Conservation (phyloP, 37 sponge, comb jelly and placozoan genomes). For the Ianthella basta region DNA sequence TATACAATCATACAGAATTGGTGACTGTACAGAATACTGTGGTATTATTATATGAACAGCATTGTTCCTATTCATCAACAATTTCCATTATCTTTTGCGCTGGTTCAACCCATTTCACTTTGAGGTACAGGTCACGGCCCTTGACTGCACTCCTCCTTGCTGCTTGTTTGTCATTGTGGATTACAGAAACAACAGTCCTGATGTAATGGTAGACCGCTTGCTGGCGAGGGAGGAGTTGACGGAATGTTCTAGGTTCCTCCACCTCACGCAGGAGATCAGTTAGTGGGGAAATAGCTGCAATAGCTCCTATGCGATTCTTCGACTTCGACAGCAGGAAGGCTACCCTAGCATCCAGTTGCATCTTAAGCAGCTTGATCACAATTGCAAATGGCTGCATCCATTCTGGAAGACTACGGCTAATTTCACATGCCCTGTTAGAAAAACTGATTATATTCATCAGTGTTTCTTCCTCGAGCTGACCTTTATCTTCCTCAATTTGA, state of each 20-base stretch:
- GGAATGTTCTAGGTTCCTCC: background rate
- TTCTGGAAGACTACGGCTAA: background rate
- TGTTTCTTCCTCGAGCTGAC: background rate
- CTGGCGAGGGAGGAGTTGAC: background rate
- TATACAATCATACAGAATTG: no score
- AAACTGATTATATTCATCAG: background rate
- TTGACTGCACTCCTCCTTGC: background rate
- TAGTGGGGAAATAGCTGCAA: background rate
- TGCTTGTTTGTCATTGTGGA: background rate
- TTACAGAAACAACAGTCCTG: background rate
- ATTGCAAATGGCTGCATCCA: slow-evolving; percentile 26
- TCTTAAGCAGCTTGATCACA: background rate
- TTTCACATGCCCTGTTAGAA: slow-evolving; percentile 6
- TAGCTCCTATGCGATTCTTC: background rate
- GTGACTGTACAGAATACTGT: no score
- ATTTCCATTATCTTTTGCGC: background rate
- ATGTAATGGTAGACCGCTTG: background rate
- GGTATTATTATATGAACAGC: no score
- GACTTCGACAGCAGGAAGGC: background rate
- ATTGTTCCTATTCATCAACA: background rate
- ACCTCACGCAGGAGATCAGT: background rate
- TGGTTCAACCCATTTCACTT: background rate
- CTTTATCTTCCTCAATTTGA: background rate
- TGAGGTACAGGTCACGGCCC: background rate
- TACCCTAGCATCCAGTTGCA: slow-evolving; percentile 4